phyloP scores from a whole-genome alignment of 2,888 invertebrate genomes.

The Stictocephala bisonia region DNA sequence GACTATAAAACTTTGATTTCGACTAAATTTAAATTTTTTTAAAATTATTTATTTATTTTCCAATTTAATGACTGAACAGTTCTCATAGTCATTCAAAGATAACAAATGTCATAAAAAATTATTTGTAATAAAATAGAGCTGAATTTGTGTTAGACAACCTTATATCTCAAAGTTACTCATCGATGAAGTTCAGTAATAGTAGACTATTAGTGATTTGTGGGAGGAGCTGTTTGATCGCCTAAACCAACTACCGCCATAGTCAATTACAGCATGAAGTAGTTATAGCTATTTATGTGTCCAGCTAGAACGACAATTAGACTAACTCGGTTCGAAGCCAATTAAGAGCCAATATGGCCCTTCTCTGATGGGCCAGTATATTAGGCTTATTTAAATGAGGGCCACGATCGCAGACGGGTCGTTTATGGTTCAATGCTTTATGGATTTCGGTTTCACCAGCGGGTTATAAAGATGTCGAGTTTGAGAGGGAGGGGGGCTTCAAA shows the following conservation, averaged over 20 bases:
- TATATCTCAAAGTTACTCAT: too few relatives aligned
- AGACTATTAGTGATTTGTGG: background rate
- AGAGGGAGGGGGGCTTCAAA: slow-evolving; percentile 6
- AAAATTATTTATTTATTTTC: too few relatives aligned
- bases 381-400: slow-evolving; percentile 30
- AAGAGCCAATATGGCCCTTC: slow-evolving; percentile 16
- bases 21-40: too few relatives aligned
- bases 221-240: background rate
- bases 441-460: slow-evolving; percentile 13
- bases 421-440: slow-evolving; percentile 32
- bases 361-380: slow-evolving; percentile 5
- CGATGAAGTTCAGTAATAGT: too few relatives aligned
- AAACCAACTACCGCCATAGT: slow-evolving; percentile 17
- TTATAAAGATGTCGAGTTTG: slow-evolving; percentile 29
- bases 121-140: too few relatives aligned
- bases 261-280: background rate
- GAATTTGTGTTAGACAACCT: too few relatives aligned
- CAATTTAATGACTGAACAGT: too few relatives aligned
- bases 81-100: too few relatives aligned
- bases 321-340: background rate
- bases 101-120: too few relatives aligned
- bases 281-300: slow-evolving; percentile 20
- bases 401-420: slow-evolving; percentile 21
- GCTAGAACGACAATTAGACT: background rate
- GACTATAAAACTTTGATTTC: too few relatives aligned